These are phyloP conservation scores for Alethe castanea DNA, from an alignment of 2,113 vertebrate species.

Conservation along the genomic window DNA sequence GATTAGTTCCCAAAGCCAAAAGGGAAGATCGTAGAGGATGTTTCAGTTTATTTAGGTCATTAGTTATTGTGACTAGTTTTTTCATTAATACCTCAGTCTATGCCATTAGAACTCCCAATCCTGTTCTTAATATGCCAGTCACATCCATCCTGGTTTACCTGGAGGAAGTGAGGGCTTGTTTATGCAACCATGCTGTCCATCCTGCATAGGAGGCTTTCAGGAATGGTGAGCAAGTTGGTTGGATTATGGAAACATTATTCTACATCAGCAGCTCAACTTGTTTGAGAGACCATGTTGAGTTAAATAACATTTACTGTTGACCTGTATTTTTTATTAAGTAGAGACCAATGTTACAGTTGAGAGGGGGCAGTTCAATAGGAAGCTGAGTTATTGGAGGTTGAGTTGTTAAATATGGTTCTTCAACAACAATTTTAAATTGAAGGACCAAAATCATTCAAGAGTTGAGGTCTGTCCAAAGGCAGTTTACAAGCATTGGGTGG, in stretches of 20 bases:
- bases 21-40: not conserved
- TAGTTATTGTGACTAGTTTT: not conserved
- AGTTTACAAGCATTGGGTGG: not conserved
- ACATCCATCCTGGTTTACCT: not conserved
- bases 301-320: not conserved
- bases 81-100: not conserved
- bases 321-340: not conserved
- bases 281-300: not conserved
- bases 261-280: not conserved
- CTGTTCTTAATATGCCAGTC: not conserved
- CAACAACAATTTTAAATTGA: not conserved
- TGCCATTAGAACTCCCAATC: not conserved
- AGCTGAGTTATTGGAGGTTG: not conserved
- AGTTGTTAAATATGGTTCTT: not conserved
- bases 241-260: not conserved
- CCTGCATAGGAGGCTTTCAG: not conserved
- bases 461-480: not conserved
- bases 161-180: not conserved
- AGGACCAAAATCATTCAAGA: not conserved
- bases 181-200: not conserved
- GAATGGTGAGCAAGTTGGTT: no score
- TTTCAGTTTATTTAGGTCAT: not conserved
- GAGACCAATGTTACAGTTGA: not conserved
- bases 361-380: not conserved
- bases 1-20: not conserved